Evolutionary conservation across 2,113 vertebrate species (phyloP).

Genomic region (Proterorhinus semilunaris): DNA sequence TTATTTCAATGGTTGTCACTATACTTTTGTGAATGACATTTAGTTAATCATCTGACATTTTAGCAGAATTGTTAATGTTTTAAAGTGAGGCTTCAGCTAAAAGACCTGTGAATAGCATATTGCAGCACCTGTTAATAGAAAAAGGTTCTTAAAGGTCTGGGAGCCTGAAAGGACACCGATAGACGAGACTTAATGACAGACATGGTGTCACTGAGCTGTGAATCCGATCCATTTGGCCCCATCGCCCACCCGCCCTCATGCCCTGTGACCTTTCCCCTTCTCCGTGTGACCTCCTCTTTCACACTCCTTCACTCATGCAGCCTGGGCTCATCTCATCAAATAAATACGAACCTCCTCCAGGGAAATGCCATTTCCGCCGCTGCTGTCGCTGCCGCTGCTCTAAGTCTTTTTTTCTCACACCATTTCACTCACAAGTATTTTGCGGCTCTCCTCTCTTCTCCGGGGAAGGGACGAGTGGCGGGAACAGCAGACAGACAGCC

Average conservation of each 20-base stretch:
- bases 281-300: conserved; percentile 25
- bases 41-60: too few species aligned
- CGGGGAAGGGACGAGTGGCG: conserved; percentile 16
- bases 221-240: conserved; percentile 15
- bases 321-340: conserved; percentile 45
- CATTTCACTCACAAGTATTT: conserved; percentile 64
- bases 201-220: conserved; percentile 21
- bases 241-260: conserved; percentile 16
- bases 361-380: conserved; percentile 58
- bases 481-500: conserved; percentile 20
- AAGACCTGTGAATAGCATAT: too few species aligned
- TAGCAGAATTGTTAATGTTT: too few species aligned
- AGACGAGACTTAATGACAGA: not conserved
- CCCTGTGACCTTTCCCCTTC: conserved; percentile 47
- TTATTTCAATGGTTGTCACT: too few species aligned
- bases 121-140: too few species aligned
- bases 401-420: conserved; percentile 54
- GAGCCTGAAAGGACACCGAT: conserved; percentile 15
- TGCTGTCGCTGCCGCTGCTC: conserved; percentile 49
- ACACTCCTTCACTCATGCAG: conserved; percentile 34
- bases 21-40: too few species aligned
- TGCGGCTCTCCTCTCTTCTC: conserved; percentile 29
- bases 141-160: not conserved
- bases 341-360: conserved; percentile 34
- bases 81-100: too few species aligned